Base-by-base conservation (phyloP, 2,113 vertebrate species). In the Heptranchias perlo region DNA sequence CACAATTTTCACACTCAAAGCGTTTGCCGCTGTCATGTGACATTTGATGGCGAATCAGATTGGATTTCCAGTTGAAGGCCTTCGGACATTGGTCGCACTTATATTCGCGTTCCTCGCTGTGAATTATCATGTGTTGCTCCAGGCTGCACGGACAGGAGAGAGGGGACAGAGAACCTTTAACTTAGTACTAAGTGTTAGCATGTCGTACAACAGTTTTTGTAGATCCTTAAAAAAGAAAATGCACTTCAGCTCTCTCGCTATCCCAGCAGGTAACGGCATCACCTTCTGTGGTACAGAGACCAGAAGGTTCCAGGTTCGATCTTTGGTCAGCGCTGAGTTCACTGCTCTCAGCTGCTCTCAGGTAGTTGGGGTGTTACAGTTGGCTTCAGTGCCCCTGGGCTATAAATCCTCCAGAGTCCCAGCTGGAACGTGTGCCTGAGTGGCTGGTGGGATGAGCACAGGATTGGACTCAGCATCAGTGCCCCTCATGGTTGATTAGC, bases 61-160 rank as follows among this genome's bases (percentile, higher is more conserved):
- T 99, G 96, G 99, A 99, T 97, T 99, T 99, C 99, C 99, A 99
- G 99, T 99, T 99, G 98, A 99, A 99, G 96, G 99, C 99, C 97
- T 99, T 99, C 96, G 99, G 99, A n/a, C 99, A 99, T 97, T 99
- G 99, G 97, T 99, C 99, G 58, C 99, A 99, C 97, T 99, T 99
- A 98, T 99, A 99, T 97, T 99, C 99, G 8, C 99, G 97, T 97
- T 99, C 99, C 96, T 99, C 99, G 0, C 99, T 99, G 97, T 99
- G 99, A 96, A 99, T 98, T 2, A 99, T 98, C 99, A 99, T 99
- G 98, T 99, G 99, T 97, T 99, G 99, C 96, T 99, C 99, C 97
- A 99, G 97, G 98, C 99, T 99, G 97, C 0, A 39, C 13, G 54
- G 18, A 97, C 78, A 96, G n/a, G 52, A 82, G 11, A 13, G 44